These are phyloP conservation scores for Malthinus seriepunctatus DNA, from an alignment of 2,888 invertebrate species.

Conservation along the genomic window DNA sequence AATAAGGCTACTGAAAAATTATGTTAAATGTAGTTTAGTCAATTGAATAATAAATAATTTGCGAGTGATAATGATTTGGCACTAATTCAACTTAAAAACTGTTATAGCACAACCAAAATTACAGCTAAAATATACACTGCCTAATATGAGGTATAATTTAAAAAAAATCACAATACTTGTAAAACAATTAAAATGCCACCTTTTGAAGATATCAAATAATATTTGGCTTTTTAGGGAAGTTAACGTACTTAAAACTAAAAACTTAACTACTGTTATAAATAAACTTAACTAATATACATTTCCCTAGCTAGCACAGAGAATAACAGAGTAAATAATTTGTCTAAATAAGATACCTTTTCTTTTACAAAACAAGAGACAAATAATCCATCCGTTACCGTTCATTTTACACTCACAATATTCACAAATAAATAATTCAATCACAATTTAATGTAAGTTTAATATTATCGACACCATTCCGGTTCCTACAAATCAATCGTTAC, in stretches of 20 bases:
- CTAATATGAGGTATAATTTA: constrained; percentile 10
- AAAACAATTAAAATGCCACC: constrained; percentile 15
- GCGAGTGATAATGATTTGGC: constrained; percentile 12
- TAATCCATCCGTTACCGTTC: constrained; percentile 1
- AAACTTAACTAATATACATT: constrained; percentile 8
- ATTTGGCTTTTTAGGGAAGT: constrained; percentile 19
- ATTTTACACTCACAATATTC: constrained; percentile 16
- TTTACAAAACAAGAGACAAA: background rate
- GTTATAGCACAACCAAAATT: constrained; percentile 18
- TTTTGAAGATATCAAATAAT: constrained; percentile 12
- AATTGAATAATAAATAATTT: background rate
- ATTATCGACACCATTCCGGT: constrained; percentile 38
- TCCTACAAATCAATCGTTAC: constrained; percentile 25
- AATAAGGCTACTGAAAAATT: background rate
- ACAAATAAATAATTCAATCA: constrained; percentile 18
- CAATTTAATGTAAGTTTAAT: constrained; percentile 5
- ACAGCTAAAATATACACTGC: constrained; percentile 5
- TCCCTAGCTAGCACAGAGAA: background rate
- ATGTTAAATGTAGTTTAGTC: background rate
- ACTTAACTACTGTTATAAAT: background rate
- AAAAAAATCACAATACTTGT: constrained; percentile 14
- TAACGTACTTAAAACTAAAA: constrained; percentile 1
- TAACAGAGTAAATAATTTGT: constrained; percentile 10
- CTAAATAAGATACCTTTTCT: constrained; percentile 7
- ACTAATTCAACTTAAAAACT: constrained; percentile 19